Conservation (phyloP, 2,888 invertebrate genomes). For the Druceiella hillmani region DNA sequence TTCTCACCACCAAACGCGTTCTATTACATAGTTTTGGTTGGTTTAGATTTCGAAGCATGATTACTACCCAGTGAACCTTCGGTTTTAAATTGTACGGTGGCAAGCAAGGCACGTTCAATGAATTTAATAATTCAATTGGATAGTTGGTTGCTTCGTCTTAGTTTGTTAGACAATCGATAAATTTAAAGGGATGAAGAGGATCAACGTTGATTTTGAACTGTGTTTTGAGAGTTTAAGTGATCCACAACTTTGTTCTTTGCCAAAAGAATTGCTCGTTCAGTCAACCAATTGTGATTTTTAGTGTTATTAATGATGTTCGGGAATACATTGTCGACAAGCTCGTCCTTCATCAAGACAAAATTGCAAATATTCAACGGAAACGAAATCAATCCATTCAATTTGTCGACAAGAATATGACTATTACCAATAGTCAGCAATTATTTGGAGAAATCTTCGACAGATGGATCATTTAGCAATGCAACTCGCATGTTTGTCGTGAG, state of each 20-base stretch:
- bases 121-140: neutral
- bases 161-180: no score
- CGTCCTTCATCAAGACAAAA: slow-evolving; percentile 18
- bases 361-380: no score
- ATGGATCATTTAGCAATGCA: slow-evolving; percentile 1
- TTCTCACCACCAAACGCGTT: slow-evolving; percentile 1
- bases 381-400: slow-evolving; percentile 20
- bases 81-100: slow-evolving; percentile 1
- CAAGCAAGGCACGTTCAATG: neutral
- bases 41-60: slow-evolving; percentile 1
- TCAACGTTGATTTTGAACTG: neutral
- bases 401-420: slow-evolving; percentile 22
- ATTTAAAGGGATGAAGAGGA: neutral
- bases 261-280: slow-evolving; percentile 20
- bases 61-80: neutral
- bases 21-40: slow-evolving; percentile 1
- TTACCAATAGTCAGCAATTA: slow-evolving; percentile 10
- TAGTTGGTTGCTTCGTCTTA: slow-evolving; percentile 1
- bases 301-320: slow-evolving; percentile 25
- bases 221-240: slow-evolving; percentile 15
- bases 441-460: slow-evolving; percentile 1
- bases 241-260: slow-evolving; percentile 15
- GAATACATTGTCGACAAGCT: slow-evolving; percentile 26
- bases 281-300: slow-evolving; percentile 24
- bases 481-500: slow-evolving; percentile 1